Percentiles rank a stretch among this genome's conserved stretches.
Conservation (phyloP, 2,113 vertebrate genomes). For the Ammodytes dubius region DNA sequence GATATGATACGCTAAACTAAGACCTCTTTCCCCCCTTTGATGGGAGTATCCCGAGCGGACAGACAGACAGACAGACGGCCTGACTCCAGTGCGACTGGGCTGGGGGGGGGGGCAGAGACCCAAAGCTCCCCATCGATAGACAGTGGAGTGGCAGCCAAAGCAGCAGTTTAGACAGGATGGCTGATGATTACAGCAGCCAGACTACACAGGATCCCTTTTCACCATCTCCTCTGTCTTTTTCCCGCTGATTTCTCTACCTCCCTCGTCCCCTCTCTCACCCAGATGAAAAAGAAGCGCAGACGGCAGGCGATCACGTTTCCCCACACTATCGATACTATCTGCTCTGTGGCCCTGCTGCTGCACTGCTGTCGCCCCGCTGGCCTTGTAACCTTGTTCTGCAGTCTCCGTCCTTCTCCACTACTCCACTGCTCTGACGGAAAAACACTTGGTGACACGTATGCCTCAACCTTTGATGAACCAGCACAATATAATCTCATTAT, state of each 20-base stretch:
- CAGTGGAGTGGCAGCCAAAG: conserved; percentile 79
- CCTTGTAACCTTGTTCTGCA: conserved; percentile 70
- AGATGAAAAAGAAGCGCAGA: conserved; percentile 74
- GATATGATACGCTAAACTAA: conserved; percentile 84
- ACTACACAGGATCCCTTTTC: conserved; percentile 73
- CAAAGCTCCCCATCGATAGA: conserved; percentile 81
- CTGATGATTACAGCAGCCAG: conserved; percentile 79
- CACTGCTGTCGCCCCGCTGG: conserved; percentile 54
- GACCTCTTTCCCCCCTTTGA: conserved; percentile 47
- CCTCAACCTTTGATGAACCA: background rate
- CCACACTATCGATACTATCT: conserved; percentile 81
- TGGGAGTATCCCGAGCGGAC: conserved; percentile 85
- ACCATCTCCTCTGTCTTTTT: conserved; percentile 24
- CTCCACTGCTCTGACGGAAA: conserved; percentile 27
- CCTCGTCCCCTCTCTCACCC: conserved; percentile 35
- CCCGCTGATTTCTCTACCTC: conserved; percentile 43
- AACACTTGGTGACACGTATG: background rate
- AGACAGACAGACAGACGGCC: conserved; percentile 88
- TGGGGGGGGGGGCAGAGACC: conserved; percentile 62
- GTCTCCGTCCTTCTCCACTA: conserved; percentile 43
- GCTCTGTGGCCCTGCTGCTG: conserved; percentile 61
- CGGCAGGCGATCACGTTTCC: conserved; percentile 82
- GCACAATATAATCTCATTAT: background rate
- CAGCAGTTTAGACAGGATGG: conserved; percentile 76
- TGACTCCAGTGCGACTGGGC: conserved; percentile 87